Base-by-base conservation (phyloP, 2,113 vertebrate species). In the Atrichornis clamosus region DNA sequence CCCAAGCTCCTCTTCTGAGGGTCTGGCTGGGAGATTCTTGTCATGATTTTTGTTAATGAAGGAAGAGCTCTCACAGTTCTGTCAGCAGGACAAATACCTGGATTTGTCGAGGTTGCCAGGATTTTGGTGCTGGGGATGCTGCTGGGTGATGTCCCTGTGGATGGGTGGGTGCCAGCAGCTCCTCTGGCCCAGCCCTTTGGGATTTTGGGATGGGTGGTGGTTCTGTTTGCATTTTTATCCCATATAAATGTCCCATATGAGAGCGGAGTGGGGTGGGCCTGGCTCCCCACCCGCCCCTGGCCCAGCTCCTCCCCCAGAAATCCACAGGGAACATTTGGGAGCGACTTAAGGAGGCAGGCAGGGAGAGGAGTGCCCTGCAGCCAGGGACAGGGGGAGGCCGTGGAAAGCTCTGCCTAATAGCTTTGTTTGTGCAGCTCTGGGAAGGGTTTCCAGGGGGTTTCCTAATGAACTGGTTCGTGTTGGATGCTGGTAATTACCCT, bases 371-470 rank as follows among this genome's bases (percentile, higher is more conserved):
- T 42, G 73, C 77, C 90, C 88, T 59, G 39, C 41, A 68, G 95
- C 75, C 82, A 15, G 39, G 62, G 79, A 42, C 91, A 8, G 6
- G 69, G 82, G 94, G 93, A 79, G 81, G 10, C 82, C 37, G 3
- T 28, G 75, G 84, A 62, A 95, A 78, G 94, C 69, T 91, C 65
- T 46, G 75, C 94, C 97, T 98, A 89, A 98, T 98, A 84, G 97
- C 93, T 90, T 96, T 98, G 98, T 98, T 98, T 98, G 95, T 96
- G 96, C 97, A 91, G 55, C 49, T 35, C 82, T 82, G 81, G 39
- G 2, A 60, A 87, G 76, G 53, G 41, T 87, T 97, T 97, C 98
- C 96, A 96, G 94, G 52, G 93, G 95, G 10, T 94, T 98, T 97
- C 86, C 96, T 98, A 97, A 98, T 97, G 97, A 97, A 63, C 97